Conservation (phyloP, 2,797 vertebrate genomes). For the Pangasius macronema region DNA sequence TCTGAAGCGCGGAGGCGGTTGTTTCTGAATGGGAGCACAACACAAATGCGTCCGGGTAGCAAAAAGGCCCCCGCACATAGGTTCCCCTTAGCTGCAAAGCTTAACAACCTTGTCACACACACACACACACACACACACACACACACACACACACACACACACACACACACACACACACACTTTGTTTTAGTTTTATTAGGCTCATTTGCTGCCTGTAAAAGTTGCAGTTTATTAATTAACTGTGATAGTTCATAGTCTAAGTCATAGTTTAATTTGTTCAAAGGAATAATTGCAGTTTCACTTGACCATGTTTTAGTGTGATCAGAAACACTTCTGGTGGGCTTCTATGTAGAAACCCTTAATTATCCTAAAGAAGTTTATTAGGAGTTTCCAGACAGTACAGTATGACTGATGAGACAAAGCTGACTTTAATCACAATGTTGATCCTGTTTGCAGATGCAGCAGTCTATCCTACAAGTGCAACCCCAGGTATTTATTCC, state of each 20-base stretch:
- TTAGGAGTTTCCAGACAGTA: not conserved
- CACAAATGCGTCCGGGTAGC: constrained; percentile 48
- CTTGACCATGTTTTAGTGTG: not conserved
- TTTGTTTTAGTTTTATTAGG: not conserved
- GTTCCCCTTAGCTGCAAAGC: constrained; percentile 4
- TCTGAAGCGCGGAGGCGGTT: constrained; percentile 39
- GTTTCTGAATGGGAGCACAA: constrained; percentile 44
- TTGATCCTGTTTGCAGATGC: not conserved
- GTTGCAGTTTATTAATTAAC: not conserved
- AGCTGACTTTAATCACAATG: not conserved
- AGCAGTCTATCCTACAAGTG: not conserved
- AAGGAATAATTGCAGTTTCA: not conserved
- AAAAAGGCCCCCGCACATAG: not conserved
- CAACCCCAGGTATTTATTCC: not conserved
- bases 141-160: too few relatives aligned
- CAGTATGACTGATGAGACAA: not conserved
- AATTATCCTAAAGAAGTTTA: not conserved
- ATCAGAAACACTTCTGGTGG: not conserved
- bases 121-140: too few relatives aligned
- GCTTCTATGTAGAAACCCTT: not conserved
- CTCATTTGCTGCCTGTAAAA: not conserved
- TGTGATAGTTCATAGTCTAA: not conserved
- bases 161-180: too few relatives aligned
- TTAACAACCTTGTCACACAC: too few relatives aligned
- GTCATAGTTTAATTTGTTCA: not conserved